Evolutionary conservation across 1,140 invertebrate genomes (phyloP).

Genomic region (Holotrichia oblita): DNA sequence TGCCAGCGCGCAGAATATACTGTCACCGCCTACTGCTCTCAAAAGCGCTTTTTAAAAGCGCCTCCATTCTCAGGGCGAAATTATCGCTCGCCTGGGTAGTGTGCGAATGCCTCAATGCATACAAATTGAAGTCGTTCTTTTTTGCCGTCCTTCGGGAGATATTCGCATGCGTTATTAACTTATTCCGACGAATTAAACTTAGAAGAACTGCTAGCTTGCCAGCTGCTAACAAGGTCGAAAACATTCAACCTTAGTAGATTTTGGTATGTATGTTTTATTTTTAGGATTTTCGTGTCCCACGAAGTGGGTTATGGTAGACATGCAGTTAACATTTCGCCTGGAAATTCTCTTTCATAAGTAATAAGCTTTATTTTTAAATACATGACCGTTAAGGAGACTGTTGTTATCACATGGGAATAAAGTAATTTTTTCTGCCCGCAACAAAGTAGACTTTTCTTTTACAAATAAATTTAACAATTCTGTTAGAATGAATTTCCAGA

Average conservation of each 20-base stretch:
- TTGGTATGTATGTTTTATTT: not conserved
- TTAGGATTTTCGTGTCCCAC: not conserved
- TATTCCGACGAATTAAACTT: slow-evolving; percentile 21
- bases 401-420: no score
- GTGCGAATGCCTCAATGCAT: slow-evolving; percentile 18
- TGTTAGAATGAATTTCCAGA: no score
- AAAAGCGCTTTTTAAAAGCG: slow-evolving; percentile 15
- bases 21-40: not conserved
- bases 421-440: no score
- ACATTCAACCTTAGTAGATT: not conserved
- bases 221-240: slow-evolving; percentile 22
- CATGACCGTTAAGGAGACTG: no score
- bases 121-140: slow-evolving; percentile 35
- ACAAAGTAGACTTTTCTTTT: no score
- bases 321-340: no score
- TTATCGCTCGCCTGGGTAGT: not conserved
- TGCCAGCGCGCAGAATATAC: not conserved
- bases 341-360: no score
- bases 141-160: not conserved
- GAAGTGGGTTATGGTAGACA: not conserved
- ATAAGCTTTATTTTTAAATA: no score
- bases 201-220: not conserved
- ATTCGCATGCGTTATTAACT: slow-evolving; percentile 36
- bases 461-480: no score
- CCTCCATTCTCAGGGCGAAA: slow-evolving; percentile 7